A percentile compares a stretch with the other conserved stretches of the same genome.
phyloP scores from a whole-genome alignment of 2,113 vertebrate species.

The Onychostruthus taczanowskii region DNA sequence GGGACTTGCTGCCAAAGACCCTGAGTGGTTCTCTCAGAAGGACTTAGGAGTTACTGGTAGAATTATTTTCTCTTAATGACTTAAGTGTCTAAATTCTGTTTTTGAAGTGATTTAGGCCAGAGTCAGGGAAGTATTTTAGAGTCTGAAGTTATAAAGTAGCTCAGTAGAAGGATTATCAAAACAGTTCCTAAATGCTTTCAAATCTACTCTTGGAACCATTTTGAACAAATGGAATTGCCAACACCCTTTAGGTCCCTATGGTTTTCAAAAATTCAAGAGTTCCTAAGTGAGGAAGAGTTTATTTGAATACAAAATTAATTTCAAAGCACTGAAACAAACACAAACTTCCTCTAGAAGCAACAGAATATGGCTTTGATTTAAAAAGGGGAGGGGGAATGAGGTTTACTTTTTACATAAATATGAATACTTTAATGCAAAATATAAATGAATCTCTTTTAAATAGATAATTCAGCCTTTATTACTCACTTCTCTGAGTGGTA shows the following conservation, averaged over 20 bases:
- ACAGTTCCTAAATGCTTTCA: neutral
- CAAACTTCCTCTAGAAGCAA: neutral
- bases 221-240: neutral
- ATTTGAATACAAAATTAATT: neutral
- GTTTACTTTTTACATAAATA: neutral
- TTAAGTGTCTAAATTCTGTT: neutral
- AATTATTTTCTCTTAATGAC: neutral
- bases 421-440: neutral
- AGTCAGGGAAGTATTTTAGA: neutral
- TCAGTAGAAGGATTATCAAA: neutral
- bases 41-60: accelerated
- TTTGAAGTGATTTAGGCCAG: neutral
- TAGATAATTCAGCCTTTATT: neutral
- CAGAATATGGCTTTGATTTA: neutral
- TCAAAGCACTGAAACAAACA: neutral
- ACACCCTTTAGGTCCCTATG: neutral
- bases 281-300: neutral
- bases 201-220: neutral
- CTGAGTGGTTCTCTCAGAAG: neutral
- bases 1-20: neutral
- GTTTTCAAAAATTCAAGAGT: neutral
- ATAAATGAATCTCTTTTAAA: neutral
- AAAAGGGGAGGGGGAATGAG: neutral
- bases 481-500: neutral
- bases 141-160: neutral